These are phyloP conservation scores for Mycetomoellerius zeteki DNA, from an alignment of 1,140 invertebrate genomes.

Conservation along the genomic window DNA sequence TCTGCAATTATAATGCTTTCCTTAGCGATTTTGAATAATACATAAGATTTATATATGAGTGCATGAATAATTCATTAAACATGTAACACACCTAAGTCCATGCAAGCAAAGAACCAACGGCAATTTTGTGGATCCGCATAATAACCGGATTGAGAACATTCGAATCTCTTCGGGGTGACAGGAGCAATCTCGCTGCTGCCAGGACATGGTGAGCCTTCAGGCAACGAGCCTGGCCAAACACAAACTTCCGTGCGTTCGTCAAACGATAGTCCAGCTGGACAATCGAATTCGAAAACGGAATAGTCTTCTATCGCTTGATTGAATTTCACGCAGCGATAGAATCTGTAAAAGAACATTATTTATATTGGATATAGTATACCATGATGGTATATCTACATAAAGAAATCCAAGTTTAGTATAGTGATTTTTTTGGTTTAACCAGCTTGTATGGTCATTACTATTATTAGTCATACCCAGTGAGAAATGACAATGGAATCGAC, in stretches of 20 bases:
- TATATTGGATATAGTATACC: background rate
- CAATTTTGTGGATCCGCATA: slow-evolving; percentile 95
- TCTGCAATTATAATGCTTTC: slow-evolving; percentile 2
- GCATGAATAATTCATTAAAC: slow-evolving; percentile 75
- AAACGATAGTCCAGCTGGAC: slow-evolving; percentile 93
- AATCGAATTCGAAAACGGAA: slow-evolving; percentile 94
- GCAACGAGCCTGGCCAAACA: slow-evolving; percentile 92
- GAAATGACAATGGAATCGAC: too few species aligned
- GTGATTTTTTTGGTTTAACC: background rate
- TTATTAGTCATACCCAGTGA: background rate
- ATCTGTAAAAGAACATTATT: slow-evolving; percentile 84
- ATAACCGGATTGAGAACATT: slow-evolving; percentile 89
- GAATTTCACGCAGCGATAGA: slow-evolving; percentile 95
- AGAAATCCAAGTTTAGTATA: background rate
- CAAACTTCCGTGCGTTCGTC: slow-evolving; percentile 93
- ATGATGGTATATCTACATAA: too few species aligned
- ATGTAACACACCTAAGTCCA: slow-evolving; percentile 90
- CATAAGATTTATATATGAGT: background rate
- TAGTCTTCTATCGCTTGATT: slow-evolving; percentile 91
- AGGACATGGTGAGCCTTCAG: slow-evolving; percentile 91
- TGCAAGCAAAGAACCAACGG: slow-evolving; percentile 94
- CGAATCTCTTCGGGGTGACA: slow-evolving; percentile 89
- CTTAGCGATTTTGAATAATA: slow-evolving; percentile 11
- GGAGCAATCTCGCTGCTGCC: slow-evolving; percentile 92
- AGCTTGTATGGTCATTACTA: background rate